phyloP scores from a whole-genome alignment of 1,140 invertebrate species.

The Nebria ingens region DNA sequence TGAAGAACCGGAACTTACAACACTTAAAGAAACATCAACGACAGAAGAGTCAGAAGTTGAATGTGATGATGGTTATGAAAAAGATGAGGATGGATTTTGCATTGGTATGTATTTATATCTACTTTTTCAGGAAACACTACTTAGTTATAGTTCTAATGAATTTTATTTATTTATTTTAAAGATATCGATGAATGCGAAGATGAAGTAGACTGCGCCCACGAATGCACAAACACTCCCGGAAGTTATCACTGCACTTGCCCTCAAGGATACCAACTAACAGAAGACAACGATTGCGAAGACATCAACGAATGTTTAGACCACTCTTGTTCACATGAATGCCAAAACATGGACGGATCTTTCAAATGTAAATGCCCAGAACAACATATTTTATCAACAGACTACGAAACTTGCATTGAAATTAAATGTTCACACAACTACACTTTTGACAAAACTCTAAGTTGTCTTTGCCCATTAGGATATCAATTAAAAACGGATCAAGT shows the following conservation, averaged over 20 bases:
- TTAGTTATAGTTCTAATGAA: too few species aligned
- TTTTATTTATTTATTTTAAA: conserved; percentile 28
- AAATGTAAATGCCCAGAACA: neutral
- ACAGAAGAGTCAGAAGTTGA: neutral
- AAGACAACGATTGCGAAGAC: conserved; percentile 49
- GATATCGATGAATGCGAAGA: conserved; percentile 61
- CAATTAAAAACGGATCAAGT: conserved; percentile 35
- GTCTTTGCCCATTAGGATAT: neutral
- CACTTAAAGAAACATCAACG: neutral
- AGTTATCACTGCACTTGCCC: conserved; percentile 69
- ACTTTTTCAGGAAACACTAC: neutral
- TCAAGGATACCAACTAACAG: conserved; percentile 51
- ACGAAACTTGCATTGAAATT: conserved; percentile 58
- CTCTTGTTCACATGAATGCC: conserved; percentile 11
- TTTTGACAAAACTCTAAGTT: too few species aligned
- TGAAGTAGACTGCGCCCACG: conserved; percentile 42
- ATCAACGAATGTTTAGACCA: conserved; percentile 67
- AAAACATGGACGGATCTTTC: conserved; percentile 8
- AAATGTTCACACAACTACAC: too few species aligned
- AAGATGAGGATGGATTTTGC: neutral
- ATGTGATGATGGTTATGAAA: neutral
- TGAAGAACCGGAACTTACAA: neutral
- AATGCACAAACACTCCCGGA: conserved; percentile 57
- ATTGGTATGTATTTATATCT: neutral
- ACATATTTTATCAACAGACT: conserved; percentile 56